A percentile compares a stretch with the other conserved stretches of the same genome.
Evolutionary conservation across 2,888 invertebrate species (phyloP).

Genomic region (Portevinia maculata): DNA sequence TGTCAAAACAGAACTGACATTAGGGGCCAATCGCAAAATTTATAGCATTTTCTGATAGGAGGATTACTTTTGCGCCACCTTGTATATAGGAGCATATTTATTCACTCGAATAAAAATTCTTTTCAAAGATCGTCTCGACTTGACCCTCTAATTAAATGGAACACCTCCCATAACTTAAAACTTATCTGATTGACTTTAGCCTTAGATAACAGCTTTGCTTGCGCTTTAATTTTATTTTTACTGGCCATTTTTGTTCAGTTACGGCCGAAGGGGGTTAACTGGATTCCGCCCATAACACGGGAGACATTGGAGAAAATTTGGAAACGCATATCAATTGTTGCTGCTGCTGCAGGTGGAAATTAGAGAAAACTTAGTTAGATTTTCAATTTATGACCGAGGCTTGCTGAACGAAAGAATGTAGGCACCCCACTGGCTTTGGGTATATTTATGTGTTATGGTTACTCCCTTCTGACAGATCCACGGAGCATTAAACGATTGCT

Average conservation of each 20-base stretch:
- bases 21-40: too few relatives aligned
- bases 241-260: conserved; percentile 48
- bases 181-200: conserved; percentile 58
- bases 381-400: conserved; percentile 32
- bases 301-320: conserved; percentile 36
- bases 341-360: conserved; percentile 60
- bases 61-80: too few relatives aligned
- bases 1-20: too few relatives aligned
- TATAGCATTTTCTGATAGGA: too few relatives aligned
- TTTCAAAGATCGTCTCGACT: conserved; percentile 18
- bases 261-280: conserved; percentile 33
- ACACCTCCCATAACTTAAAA: conserved; percentile 51
- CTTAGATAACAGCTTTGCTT: conserved; percentile 61
- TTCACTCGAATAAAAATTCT: too few relatives aligned
- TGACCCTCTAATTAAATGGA: conserved; percentile 57
- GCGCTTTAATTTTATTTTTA: conserved; percentile 51
- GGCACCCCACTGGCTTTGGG: conserved; percentile 45
- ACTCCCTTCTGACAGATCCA: conserved; percentile 33
- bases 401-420: conserved; percentile 14
- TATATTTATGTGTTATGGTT: conserved; percentile 40
- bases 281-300: conserved; percentile 43
- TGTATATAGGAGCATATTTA: too few relatives aligned
- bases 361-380: conserved; percentile 42
- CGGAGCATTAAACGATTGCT: conserved; percentile 65
- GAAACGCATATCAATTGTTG: conserved; percentile 10